Evolutionary conservation across 2,113 vertebrate species (phyloP).

Genomic region (Pachypanchax playfairii): DNA sequence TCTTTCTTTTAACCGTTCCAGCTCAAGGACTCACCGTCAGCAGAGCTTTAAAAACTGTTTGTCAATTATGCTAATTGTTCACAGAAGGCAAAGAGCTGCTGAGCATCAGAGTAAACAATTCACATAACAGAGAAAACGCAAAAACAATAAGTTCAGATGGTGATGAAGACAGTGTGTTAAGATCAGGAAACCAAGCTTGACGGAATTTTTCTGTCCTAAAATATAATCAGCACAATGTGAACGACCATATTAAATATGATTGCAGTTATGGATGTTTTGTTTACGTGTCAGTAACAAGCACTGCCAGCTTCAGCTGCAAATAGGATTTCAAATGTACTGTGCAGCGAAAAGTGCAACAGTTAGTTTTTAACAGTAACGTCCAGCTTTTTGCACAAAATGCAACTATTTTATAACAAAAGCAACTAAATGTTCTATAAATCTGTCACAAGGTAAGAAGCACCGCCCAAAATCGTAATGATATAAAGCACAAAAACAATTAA

Average conservation of each 20-base stretch:
- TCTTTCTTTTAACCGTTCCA: constrained; percentile 63
- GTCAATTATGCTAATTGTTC: constrained; percentile 55
- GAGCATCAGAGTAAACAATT: constrained; percentile 69
- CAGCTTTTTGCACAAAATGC: constrained; percentile 8
- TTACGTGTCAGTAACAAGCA: constrained; percentile 12
- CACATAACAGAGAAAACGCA: constrained; percentile 38
- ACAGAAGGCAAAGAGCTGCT: constrained; percentile 63
- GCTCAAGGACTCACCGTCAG: constrained; percentile 52
- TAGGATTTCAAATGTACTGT: constrained; percentile 15
- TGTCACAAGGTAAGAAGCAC: constrained; percentile 29
- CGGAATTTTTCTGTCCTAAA: background rate
- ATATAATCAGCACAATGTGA: constrained; percentile 7
- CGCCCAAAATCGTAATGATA: constrained; percentile 65
- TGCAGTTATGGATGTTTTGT: background rate
- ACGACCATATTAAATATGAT: constrained; percentile 2
- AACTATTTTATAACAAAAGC: constrained; percentile 11
- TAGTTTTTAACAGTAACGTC: background rate
- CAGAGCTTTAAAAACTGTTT: constrained; percentile 36
- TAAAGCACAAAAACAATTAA: constrained; percentile 68
- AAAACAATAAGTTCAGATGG: constrained; percentile 46
- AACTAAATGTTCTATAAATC: constrained; percentile 3
- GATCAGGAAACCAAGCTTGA: background rate
- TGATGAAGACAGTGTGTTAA: constrained; percentile 50
- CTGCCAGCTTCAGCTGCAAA: constrained; percentile 38
- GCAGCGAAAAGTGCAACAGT: constrained; percentile 27